Evolutionary conservation across 2,797 vertebrate genomes (phyloP), one percentile per base, ranked within the genome.

Genomic region (Arnoldichthys spilopterus): DNA sequence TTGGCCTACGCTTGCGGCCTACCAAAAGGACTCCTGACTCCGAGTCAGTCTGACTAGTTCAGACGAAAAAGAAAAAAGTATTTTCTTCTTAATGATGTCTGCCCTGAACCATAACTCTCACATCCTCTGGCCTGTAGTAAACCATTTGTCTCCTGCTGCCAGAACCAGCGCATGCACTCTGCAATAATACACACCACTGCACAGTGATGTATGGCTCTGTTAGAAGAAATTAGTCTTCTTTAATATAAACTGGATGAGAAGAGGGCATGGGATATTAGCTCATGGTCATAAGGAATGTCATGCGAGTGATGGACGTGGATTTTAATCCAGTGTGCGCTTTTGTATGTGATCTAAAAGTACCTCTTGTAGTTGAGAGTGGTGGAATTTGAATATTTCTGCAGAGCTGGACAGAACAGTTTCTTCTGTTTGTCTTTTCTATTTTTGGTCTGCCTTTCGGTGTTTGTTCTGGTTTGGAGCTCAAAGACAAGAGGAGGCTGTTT

Each of bases 61-160:
- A 53, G 84, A 83, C n/a, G n/a, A n/a, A n/a, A n/a, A n/a, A n/a
- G 88, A 83, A 79, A 88, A 90, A 82, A 87, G 83, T 86, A 82
- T 22, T 22, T 89, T 85, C 84, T 90, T 32, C 5, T 88, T 87
- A 84, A 89, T 85, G 83, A 85, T 80, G 53, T 82, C 79, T 86
- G 84, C 83, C 85, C 86, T 28, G 82, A 84, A 47, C 81, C 84
- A 83, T 86, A 79, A 85, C 68, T 85, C 80, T 71, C 78, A 76
- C 49, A 80, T 34, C 63, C 85, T 84, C 82, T 75, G 80, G 72
- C 71, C 84, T 74, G 58, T 8, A 8, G 58, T 75, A 80, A 89
- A 73, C 79, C 73, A 85, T 79, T 85, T 59, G 64, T 85, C 72
- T 74, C 32, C 63, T 68, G 49, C 12, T 61, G 71, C 59, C 61